phyloP scores from a whole-genome alignment of 2,888 invertebrate species.

The Rhingia campestris region DNA sequence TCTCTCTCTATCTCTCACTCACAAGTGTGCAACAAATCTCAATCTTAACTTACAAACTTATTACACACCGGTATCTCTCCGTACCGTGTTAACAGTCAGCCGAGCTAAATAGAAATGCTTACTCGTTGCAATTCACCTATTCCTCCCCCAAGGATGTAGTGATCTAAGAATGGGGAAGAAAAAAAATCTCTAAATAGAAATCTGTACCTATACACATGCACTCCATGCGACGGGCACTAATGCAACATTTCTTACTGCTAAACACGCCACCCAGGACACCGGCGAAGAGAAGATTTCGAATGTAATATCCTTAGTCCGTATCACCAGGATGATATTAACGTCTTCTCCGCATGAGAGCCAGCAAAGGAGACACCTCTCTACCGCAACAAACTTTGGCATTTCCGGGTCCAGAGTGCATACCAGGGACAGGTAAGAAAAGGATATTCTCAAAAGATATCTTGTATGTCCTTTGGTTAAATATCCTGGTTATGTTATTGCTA shows the following conservation, averaged over 20 bases:
- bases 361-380: slow-evolving; percentile 45
- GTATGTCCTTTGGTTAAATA: slow-evolving; percentile 68
- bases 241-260: slow-evolving; percentile 49
- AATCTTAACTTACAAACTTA: slow-evolving; percentile 49
- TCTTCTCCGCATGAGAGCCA: slow-evolving; percentile 24
- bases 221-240: slow-evolving; percentile 35
- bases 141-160: slow-evolving; percentile 22
- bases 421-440: slow-evolving; percentile 26
- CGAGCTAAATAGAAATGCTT: slow-evolving; percentile 37
- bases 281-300: slow-evolving; percentile 52
- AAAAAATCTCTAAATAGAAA: not conserved
- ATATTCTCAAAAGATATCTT: slow-evolving; percentile 50
- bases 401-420: slow-evolving; percentile 40
- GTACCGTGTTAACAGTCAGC: not conserved
- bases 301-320: slow-evolving; percentile 62
- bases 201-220: slow-evolving; percentile 12
- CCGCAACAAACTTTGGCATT: slow-evolving; percentile 51
- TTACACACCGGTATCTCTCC: slow-evolving; percentile 16
- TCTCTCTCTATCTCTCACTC: too few species aligned
- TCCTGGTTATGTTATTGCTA: slow-evolving; percentile 67
- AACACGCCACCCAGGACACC: slow-evolving; percentile 41
- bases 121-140: slow-evolving; percentile 20
- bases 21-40: slow-evolving; percentile 60
- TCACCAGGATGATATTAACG: slow-evolving; percentile 55
- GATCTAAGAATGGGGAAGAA: slow-evolving; percentile 1